phyloP scores from a whole-genome alignment of 2,888 invertebrate genomes.

The Teleiodes luculella region DNA sequence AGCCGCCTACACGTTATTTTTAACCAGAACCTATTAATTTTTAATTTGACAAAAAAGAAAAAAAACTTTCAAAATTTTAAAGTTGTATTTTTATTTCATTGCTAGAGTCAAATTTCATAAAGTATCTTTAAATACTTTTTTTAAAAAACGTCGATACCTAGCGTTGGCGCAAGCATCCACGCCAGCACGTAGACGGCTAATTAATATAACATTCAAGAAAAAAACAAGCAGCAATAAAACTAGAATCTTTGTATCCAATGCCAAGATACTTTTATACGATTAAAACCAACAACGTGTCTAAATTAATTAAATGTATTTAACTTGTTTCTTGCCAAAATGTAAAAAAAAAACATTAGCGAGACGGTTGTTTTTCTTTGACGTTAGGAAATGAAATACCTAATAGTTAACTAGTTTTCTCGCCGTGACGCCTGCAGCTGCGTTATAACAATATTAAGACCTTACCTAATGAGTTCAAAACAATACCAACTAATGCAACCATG shows the following conservation, averaged over 20 bases:
- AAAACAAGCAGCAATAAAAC: slow-evolving; percentile 60
- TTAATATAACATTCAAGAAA: slow-evolving; percentile 61
- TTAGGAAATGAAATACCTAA: not conserved
- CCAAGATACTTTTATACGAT: slow-evolving; percentile 69
- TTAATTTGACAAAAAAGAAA: too few species aligned
- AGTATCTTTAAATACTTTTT: slow-evolving; percentile 9
- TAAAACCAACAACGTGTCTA: slow-evolving; percentile 63
- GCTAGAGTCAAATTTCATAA: not conserved
- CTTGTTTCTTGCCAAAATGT: slow-evolving; percentile 65
- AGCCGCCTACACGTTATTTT: too few species aligned
- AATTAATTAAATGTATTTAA: slow-evolving; percentile 66
- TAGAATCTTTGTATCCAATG: slow-evolving; percentile 67
- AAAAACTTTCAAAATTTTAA: too few species aligned
- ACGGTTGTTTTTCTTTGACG: slow-evolving; percentile 25
- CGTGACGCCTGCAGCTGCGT: too few species aligned
- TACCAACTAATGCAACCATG: too few species aligned
- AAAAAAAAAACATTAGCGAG: slow-evolving; percentile 60
- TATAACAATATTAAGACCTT: too few species aligned
- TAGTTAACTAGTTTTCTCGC: not conserved
- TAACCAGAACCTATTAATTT: too few species aligned
- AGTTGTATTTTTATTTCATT: too few species aligned
- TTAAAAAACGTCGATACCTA: slow-evolving; percentile 19
- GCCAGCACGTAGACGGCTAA: slow-evolving; percentile 44
- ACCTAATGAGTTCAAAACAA: too few species aligned
- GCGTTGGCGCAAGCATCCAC: slow-evolving; percentile 20